Conservation (phyloP, 92 coral and sea anemone genomes). For the Pocillopora grandis region DNA sequence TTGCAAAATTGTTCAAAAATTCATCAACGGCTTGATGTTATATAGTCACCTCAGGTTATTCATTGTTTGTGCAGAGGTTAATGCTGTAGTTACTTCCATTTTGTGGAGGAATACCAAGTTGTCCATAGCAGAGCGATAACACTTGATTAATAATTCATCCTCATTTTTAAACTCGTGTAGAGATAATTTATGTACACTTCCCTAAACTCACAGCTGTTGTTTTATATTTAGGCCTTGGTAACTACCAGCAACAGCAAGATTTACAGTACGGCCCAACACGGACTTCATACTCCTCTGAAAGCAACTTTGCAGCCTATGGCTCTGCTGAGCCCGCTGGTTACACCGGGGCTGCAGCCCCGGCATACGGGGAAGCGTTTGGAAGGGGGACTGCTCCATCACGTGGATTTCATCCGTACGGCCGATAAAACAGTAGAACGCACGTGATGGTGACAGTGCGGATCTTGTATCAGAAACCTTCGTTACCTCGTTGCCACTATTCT, state of each 20-base stretch:
- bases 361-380: conserved; percentile 69
- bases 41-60: no score
- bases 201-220: neutral
- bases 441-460: neutral
- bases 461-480: neutral
- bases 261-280: conserved; percentile 86
- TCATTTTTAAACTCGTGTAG: neutral
- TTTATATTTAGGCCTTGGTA: conserved; percentile 64
- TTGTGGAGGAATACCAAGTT: no score
- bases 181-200: neutral
- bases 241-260: conserved; percentile 71
- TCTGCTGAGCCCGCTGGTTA: conserved; percentile 43
- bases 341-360: conserved; percentile 39
- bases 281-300: conserved; percentile 58
- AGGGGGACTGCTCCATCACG: conserved; percentile 72
- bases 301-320: conserved; percentile 56
- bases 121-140: no score
- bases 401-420: conserved; percentile 88
- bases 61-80: no score
- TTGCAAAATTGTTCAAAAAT: no score
- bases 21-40: no score
- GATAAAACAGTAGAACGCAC: conserved; percentile 20
- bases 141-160: no score
- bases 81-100: no score
- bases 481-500: neutral